Evolutionary conservation across 2,113 vertebrate species (phyloP).

Genomic region (Tichodroma muraria): DNA sequence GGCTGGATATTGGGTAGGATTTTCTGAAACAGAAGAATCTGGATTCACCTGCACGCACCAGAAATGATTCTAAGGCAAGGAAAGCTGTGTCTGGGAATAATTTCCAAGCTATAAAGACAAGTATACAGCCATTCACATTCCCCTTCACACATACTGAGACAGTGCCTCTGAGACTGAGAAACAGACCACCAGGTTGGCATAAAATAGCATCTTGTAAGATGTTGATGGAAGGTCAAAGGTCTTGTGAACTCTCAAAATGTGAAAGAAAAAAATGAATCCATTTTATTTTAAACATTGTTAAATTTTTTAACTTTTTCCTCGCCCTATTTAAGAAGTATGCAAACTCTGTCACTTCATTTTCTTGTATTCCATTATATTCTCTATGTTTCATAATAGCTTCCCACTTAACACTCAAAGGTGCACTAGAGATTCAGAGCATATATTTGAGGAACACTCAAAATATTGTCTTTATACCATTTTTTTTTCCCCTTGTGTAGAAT

Average conservation of each 20-base stretch:
- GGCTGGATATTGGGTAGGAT: background rate
- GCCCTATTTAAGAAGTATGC: background rate
- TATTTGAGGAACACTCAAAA: background rate
- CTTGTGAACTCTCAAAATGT: background rate
- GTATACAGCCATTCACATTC: background rate
- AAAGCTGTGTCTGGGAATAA: background rate
- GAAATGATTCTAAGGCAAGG: background rate
- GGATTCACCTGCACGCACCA: background rate
- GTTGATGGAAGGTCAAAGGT: background rate
- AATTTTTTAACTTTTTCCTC: background rate
- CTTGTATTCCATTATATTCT: background rate
- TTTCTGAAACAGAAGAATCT: background rate
- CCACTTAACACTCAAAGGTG: too few species aligned
- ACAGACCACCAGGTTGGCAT: background rate
- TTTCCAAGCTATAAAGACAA: background rate
- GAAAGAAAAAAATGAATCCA: background rate
- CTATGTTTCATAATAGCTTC: background rate
- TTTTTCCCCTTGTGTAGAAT: background rate
- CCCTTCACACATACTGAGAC: background rate
- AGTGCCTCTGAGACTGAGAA: background rate
- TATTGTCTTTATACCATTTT: background rate
- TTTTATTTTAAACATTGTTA: background rate
- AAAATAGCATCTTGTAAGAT: background rate
- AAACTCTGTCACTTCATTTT: background rate
- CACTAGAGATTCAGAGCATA: too few species aligned